Conservation (phyloP, 2,113 vertebrate genomes). For the Tragelaphus strepsiceros region DNA sequence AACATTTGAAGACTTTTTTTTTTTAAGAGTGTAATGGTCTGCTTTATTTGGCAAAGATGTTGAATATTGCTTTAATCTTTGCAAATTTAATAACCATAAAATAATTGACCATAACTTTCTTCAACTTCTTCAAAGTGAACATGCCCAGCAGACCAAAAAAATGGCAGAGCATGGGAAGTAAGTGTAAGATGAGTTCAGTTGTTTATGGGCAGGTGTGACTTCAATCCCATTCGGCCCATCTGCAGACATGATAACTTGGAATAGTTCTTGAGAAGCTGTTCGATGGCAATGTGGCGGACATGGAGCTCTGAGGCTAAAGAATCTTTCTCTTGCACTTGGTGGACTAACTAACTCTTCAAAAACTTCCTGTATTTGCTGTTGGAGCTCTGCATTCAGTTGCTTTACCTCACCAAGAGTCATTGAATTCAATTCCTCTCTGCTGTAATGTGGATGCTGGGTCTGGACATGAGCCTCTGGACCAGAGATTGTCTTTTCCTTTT, state of each 20-base stretch:
- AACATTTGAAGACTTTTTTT: not conserved
- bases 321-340: conserved; percentile 94
- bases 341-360: conserved; percentile 93
- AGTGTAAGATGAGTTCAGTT: not conserved
- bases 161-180: not conserved
- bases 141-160: not conserved
- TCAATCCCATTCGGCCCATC: conserved; percentile 86
- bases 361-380: conserved; percentile 76
- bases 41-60: conserved; percentile 60
- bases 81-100: conserved; percentile 57
- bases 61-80: conserved; percentile 3
- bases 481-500: conserved; percentile 74
- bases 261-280: conserved; percentile 96
- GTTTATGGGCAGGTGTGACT: conserved; percentile 80
- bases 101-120: conserved; percentile 54
- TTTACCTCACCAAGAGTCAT: no score
- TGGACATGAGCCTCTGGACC: conserved; percentile 35
- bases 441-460: conserved; percentile 75
- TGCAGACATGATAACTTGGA: conserved; percentile 94
- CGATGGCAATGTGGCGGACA: conserved; percentile 94
- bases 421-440: conserved; percentile 81
- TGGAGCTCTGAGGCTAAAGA: conserved; percentile 93
- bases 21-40: conserved; percentile 43
- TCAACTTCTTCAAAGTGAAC: conserved; percentile 33
- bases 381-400: no score